Base-by-base conservation (phyloP, 1,140 invertebrate genomes). In the Mizuhopecten yessoensis region DNA sequence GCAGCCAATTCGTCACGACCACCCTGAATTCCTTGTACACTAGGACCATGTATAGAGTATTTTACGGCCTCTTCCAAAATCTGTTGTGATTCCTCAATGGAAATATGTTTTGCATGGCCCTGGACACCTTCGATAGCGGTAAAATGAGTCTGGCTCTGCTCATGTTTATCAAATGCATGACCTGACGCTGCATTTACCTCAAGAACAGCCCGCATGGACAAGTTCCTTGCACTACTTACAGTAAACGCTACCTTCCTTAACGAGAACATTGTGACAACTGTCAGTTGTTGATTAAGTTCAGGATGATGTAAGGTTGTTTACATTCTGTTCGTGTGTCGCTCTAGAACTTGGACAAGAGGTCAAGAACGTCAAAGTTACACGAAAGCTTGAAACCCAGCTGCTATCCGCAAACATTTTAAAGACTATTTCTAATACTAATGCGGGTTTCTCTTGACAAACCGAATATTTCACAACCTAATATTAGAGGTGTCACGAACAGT, bases 21-120 rank as follows among this genome's bases (percentile, higher is more conserved):
- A 10, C 87, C 94, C 87, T 94, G 93, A 17, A 92, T 86, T 0
- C 93, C 90, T 90, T 93, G 91, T 29, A 88, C 23, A 88, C 91
- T 93, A 15, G 93, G 93, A 5, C 94, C 93, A 15, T 93, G 92
- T 33, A 75, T 87, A 23, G 92, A 90, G 89, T 93, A 93, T 17
- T 92, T 92, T 34, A 90, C 36, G 9, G 91, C 90, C 33, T 89
- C 87, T 42, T 89, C 49, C 33, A 93, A 49, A 36, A 75, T 75
- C 57, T 75, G 23, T 29, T 5, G 9, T 3, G 57, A 75, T 75
- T 75, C n/a, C 23, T 75, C 57, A n/a, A 29, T n/a, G 7, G 57
- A 75, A n/a, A 75, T 29, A 75, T 9, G 0, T n/a, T 7, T 75
- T 29, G n/a, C 57, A 1, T n/a, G 2, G 57, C 57, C 57, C n/a